Evolutionary conservation across 2,113 vertebrate genomes (phyloP), one percentile per base, ranked within the genome.

Genomic region (Lamprologus callipterus): DNA sequence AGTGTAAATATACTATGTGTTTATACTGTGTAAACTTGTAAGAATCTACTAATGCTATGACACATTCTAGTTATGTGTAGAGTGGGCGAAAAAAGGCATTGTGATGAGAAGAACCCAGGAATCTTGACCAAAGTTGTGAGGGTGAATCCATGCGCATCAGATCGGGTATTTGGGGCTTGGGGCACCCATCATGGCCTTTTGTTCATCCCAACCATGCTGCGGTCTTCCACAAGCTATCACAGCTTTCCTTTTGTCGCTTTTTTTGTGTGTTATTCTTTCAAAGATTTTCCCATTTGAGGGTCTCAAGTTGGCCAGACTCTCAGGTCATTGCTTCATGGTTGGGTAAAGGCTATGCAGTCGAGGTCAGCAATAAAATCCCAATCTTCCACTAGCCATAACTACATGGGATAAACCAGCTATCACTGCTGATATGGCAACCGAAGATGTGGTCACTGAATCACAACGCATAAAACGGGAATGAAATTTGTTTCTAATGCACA

Each of bases 91-190:
- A 84, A 70, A 33, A 53, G 45, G 84, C 51, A n/a, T 23, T 78
- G 49, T 68, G 70, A 12, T 85, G 70, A 82, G 65, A 73, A 55
- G 86, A 80, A 68, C n/a, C 26, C 80, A 63, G 40, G 80, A 68
- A 81, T 88, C 88, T 80, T 87, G 51, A 89, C 73, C 85, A 58
- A 54, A 65, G 58, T 51, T 91, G 91, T 92, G 63, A 90, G 88
- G 87, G 60, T 89, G 91, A 95, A 94, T 85, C 92, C 95, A 95
- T 92, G 96, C 91, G 85, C 86, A 95, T 91, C 84, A 95, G 93
- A 96, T 96, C 84, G 40, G 95, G 93, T 93, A 95, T 96, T 96
- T 92, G 90, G 91, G 83, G 33, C 92, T 88, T 73, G 93, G 94
- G 92, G 92, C 82, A 8, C 87, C 73, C 83, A 92, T 82, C 94